Evolutionary conservation across 2,888 invertebrate genomes (phyloP), one percentile per base, ranked within the genome.

Genomic region (Chymomyza fuscimana): DNA sequence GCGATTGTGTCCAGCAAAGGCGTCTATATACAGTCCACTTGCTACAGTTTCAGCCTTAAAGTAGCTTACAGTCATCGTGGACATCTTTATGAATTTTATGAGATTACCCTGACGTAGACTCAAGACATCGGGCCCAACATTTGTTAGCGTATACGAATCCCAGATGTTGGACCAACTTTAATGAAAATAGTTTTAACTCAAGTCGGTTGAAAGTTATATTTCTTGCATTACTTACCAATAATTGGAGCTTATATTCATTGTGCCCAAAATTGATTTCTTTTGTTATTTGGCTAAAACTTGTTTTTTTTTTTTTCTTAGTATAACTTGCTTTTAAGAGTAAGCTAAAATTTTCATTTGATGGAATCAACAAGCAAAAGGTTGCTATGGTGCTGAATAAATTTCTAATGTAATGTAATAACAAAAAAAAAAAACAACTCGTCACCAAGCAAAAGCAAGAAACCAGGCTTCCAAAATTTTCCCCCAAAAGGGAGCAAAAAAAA

Each of bases 1-100:
- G 61, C 89, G 90, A 73, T 92, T 93, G 82, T 95, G 94, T 12
- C 95, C 94, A 92, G 80, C 25, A 16, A 76, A 79, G 0, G 22
- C 64, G 32, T 68, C 63, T 2, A 85, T 83, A 25, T 72, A 61
- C 0, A 87, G 65, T 0, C 87, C 87, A n/a, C 63, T 67, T 9
- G 65, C 58, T 5, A 68, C 70, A 0, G 83, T 87, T 15, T 85
- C 85, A 4, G 87, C 70, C 64, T 77, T 75, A 10, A 85, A 85
- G 5, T 72, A 85, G 59, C 64, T 78, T 0, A 77, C 61, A 0
- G 63, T 61, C 1, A 64, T 60, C 0, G 86, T 87, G 1, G 76
- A 65, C 64, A 80, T 58, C 25, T 85, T 73, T 0, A 75, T 71
- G 15, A 85, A 85, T 19, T 82, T 85, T n/a, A 83, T 25, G 16